phyloP scores from a whole-genome alignment of 1,140 invertebrate species.

The Limonius californicus region DNA sequence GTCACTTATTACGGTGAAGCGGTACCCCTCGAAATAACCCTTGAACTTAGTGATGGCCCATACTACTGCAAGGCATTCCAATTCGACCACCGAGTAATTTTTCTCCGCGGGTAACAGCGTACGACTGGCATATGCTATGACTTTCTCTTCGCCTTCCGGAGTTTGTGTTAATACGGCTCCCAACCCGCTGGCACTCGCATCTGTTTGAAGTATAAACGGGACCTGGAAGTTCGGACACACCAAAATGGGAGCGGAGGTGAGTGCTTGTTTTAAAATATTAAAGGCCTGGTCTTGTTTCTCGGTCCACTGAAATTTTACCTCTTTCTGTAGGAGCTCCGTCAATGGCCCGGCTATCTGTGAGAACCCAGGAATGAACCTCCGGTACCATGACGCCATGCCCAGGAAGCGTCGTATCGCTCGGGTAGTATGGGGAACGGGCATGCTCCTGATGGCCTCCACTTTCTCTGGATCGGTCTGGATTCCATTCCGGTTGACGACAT shows the following conservation, averaged over 20 bases:
- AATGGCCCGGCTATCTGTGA: no score
- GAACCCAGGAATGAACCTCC: conserved; percentile 35
- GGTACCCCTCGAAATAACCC: conserved; percentile 45
- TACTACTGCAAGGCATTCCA: conserved; percentile 50
- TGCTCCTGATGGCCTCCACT: conserved; percentile 30
- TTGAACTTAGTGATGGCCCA: conserved; percentile 46
- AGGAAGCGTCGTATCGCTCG: conserved; percentile 34
- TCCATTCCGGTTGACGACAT: conserved; percentile 30
- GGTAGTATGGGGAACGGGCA: conserved; percentile 27
- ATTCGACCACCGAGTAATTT: conserved; percentile 49
- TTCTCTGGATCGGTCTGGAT: conserved; percentile 32
- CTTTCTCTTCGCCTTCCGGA: conserved; percentile 28
- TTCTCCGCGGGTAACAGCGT: conserved; percentile 40
- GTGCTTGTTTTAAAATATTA: not conserved
- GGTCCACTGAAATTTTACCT: conserved; percentile 23
- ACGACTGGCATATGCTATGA: conserved; percentile 47
- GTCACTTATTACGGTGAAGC: conserved; percentile 49
- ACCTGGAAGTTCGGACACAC: not conserved
- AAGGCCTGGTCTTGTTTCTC: conserved; percentile 37
- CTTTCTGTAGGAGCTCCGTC: conserved; percentile 28
- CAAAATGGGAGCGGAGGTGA: not conserved
- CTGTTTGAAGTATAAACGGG: not conserved
- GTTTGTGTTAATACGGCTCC: conserved; percentile 38
- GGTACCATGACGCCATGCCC: conserved; percentile 36
- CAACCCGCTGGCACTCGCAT: no score